Base-by-base conservation (phyloP, 2,113 vertebrate species). In the Aspiorhynchus laticeps region DNA sequence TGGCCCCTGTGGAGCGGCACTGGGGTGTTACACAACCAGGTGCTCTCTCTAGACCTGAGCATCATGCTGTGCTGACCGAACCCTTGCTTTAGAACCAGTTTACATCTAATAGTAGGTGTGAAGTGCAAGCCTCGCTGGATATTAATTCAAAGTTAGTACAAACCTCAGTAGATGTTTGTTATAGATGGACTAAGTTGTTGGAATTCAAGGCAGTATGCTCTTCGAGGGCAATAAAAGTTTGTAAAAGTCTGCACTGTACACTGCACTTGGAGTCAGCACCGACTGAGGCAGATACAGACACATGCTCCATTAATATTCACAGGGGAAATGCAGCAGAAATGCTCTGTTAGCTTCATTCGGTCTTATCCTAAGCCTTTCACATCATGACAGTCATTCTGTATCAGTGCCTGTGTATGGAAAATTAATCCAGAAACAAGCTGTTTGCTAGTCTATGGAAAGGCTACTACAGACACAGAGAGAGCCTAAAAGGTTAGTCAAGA, bases 1-100 rank as follows among this genome's bases (percentile, higher is more conserved):
- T 94, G 91, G 89, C 85, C 89, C 93, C 89, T 87, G 88, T 85
- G 84, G 90, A 85, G 91, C 88, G 90, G 90, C 92, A 90, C 88
- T 74, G 84, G 88, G 83, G 48, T 82, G 51, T 88, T 89, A 89
- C 80, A 84, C 26, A 88, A 83, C 88, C 86, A 90, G 88, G 91
- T 90, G 79, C 84, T 86, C 77, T 88, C 83, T 87, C 88, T 91
- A 84, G 86, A 78, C 82, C 82, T 2, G 31, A n/a, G 28, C 51
- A 85, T 85, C 85, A 86, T 69, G 76, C 51, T 21, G 28, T 4
- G 53, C 67, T 81, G 82, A n/a, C 82, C 82, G 6, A 53, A 26
- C 46, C 51, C 69, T 33, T 41, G 65, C 65, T 36, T 59, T 84
- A 84, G 21, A 73, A 28, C 43, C 31, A 74, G 26, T 83, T 83